Conservation (phyloP, 2,888 invertebrate species). For the Dynastes tityus region DNA sequence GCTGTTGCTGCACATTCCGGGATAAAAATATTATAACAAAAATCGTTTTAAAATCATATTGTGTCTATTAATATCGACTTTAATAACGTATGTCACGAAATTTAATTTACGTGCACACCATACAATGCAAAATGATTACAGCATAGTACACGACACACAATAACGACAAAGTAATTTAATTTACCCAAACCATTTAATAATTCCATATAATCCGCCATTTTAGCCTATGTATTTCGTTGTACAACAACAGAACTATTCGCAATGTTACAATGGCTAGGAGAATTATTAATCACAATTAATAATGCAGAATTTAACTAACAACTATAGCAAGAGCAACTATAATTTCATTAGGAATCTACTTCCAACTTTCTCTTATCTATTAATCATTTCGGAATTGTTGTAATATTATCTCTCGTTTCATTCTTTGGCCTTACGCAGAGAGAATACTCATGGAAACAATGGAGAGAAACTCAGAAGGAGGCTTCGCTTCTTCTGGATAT, state of each 20-base stretch:
- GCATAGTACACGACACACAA: no score
- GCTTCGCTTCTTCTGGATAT: conserved; percentile 19
- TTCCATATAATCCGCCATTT: conserved; percentile 6
- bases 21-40: no score
- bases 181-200: conserved; percentile 3
- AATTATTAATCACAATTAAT: conserved; percentile 42
- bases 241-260: conserved; percentile 18
- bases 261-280: conserved; percentile 12
- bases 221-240: background rate
- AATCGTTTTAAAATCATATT: no score
- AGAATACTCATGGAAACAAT: conserved; percentile 28
- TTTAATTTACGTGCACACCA: no score
- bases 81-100: no score
- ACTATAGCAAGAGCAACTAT: conserved; percentile 16
- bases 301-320: conserved; percentile 35
- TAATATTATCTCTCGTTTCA: conserved; percentile 40
- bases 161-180: background rate
- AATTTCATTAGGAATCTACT: conserved; percentile 42
- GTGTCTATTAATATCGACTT: no score
- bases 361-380: conserved; percentile 41
- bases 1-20: no score
- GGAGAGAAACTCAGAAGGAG: conserved; percentile 2
- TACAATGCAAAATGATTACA: no score
- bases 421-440: conserved; percentile 18
- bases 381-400: conserved; percentile 40